A percentile compares a stretch with the other conserved stretches of the same genome.
Evolutionary conservation across 2,113 vertebrate species (phyloP).

Genomic region (Esox niger): DNA sequence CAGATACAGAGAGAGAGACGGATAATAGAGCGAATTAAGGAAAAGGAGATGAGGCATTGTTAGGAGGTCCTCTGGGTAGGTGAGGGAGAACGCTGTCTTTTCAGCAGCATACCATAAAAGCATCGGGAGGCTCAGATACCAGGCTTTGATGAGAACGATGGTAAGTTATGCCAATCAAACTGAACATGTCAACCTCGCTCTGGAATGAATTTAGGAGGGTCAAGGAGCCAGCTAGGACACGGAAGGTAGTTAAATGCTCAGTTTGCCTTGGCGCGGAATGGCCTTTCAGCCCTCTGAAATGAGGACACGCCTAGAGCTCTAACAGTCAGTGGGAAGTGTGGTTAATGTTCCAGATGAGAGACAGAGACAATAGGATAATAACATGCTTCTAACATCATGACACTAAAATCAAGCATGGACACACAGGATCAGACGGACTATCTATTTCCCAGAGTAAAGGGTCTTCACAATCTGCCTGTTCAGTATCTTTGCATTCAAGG

Average conservation of each 20-base stretch:
- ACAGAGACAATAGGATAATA: not conserved
- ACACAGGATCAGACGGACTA: not conserved
- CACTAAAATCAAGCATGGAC: not conserved
- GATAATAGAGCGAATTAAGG: not conserved
- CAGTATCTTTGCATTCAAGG: too few species aligned
- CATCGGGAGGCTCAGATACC: not conserved
- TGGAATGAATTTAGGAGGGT: not conserved
- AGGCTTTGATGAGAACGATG: not conserved
- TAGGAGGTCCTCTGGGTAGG: conserved; percentile 16
- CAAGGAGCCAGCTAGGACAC: conserved; percentile 3
- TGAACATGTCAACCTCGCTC: not conserved
- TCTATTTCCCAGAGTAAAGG: not conserved
- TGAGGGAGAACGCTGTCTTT: too few species aligned
- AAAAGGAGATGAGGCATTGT: conserved; percentile 1
- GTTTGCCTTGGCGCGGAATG: conserved; percentile 61
- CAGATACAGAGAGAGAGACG: not conserved
- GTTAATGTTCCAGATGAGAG: not conserved
- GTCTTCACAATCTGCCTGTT: too few species aligned
- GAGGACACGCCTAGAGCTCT: conserved; percentile 3
- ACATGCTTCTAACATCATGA: conserved; percentile 23
- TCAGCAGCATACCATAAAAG: not conserved
- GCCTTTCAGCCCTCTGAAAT: conserved; percentile 23
- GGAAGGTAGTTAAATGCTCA: conserved; percentile 20
- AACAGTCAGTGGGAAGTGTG: conserved; percentile 18
- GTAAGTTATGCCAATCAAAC: not conserved